Evolutionary conservation across 2,888 invertebrate species (phyloP).

Genomic region (Fissipunctia ypsillon): DNA sequence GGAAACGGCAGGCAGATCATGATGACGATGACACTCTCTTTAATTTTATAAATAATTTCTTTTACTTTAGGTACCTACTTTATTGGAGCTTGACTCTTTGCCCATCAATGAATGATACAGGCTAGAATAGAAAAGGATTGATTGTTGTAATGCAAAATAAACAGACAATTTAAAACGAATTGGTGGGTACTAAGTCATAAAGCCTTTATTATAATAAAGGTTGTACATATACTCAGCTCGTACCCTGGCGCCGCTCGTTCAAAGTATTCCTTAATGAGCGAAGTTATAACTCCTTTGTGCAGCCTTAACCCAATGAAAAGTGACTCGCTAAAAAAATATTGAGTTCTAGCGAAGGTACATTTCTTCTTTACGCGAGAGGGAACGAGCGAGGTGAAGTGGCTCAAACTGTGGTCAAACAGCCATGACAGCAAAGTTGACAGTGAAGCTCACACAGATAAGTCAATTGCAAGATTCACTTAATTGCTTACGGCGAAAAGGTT

Average conservation of each 20-base stretch:
- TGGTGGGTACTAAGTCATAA: not conserved
- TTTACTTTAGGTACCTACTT: not conserved
- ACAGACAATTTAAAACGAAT: not conserved
- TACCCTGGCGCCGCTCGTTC: not conserved
- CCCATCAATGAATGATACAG: not conserved
- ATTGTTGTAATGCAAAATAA: not conserved
- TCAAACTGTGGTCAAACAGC: not conserved
- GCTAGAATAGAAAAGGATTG: not conserved
- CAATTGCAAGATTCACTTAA: not conserved
- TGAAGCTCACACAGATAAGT: not conserved
- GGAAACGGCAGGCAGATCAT: not conserved
- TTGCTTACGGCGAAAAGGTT: not conserved
- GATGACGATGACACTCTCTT: not conserved
- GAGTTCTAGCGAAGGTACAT: not conserved
- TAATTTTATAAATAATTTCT: not conserved
- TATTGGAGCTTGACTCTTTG: not conserved
- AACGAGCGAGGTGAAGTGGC: not conserved
- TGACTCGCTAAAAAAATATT: not conserved
- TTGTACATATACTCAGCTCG: slow-evolving; percentile 10
- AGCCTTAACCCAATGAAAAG: not conserved
- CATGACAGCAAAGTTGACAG: not conserved
- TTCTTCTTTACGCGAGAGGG: not conserved
- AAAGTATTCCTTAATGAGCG: slow-evolving; percentile 26
- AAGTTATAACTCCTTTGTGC: slow-evolving; percentile 36
- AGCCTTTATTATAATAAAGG: slow-evolving; percentile 1